Evolutionary conservation across 2,113 vertebrate species (phyloP).

Genomic region (Passer domesticus): DNA sequence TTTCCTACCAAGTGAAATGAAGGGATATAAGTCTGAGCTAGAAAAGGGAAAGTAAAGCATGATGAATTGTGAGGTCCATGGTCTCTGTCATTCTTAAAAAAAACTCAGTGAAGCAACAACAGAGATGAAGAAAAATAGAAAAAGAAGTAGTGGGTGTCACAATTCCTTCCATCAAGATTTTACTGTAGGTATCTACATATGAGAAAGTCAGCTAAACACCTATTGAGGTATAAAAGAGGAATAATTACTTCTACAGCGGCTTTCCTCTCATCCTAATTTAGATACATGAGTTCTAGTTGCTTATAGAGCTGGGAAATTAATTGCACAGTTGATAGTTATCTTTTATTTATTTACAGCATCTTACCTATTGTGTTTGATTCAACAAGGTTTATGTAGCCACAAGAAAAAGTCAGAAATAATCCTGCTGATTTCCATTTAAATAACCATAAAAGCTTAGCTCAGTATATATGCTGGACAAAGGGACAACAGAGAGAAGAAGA

Average conservation of each 20-base stretch:
- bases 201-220: neutral
- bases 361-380: neutral
- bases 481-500: neutral
- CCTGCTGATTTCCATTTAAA: neutral
- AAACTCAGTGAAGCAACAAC: neutral
- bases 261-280: neutral
- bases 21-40: neutral
- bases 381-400: neutral
- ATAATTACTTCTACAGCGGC: neutral
- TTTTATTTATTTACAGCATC: neutral
- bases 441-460: neutral
- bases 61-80: neutral
- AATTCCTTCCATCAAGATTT: neutral
- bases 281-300: neutral
- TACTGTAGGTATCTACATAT: neutral
- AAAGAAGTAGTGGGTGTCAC: neutral
- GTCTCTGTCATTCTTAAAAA: neutral
- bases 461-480: neutral
- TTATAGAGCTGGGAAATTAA: neutral
- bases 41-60: neutral
- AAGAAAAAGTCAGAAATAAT: neutral
- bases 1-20: neutral
- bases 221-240: neutral
- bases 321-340: neutral
- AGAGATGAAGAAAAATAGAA: neutral